phyloP scores from a whole-genome alignment of 2,888 invertebrate species.

The Polydrusus tereticollis region DNA sequence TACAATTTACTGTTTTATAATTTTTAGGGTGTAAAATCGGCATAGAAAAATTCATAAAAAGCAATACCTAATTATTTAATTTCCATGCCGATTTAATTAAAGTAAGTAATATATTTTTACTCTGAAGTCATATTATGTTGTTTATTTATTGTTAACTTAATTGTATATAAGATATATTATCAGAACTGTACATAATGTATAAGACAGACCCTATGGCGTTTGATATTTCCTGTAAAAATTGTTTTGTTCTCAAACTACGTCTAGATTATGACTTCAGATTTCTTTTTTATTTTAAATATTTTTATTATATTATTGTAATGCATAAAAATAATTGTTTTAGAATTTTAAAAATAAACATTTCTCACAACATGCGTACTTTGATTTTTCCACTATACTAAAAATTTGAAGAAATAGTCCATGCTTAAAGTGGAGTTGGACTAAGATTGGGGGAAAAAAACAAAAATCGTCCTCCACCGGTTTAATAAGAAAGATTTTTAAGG shows the following conservation, averaged over 20 bases:
- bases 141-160: constrained; percentile 63
- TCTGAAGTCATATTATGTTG: constrained; percentile 63
- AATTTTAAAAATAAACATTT: constrained; percentile 64
- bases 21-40: constrained; percentile 22
- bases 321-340: constrained; percentile 64
- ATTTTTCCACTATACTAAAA: constrained; percentile 13
- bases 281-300: constrained; percentile 64
- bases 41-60: constrained; percentile 27
- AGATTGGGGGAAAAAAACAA: no score
- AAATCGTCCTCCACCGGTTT: no score
- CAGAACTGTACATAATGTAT: constrained; percentile 61
- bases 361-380: constrained; percentile 55
- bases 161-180: constrained; percentile 65
- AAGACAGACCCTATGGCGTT: constrained; percentile 67
- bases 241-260: constrained; percentile 58
- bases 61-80: constrained; percentile 22
- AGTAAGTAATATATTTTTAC: constrained; percentile 49
- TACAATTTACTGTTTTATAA: constrained; percentile 32
- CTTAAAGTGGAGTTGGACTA: no score
- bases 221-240: constrained; percentile 62
- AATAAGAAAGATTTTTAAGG: no score
- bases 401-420: no score
- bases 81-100: constrained; percentile 27
- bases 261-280: constrained; percentile 62
- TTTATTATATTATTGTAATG: constrained; percentile 61